A percentile compares a stretch with the other conserved stretches of the same genome.
Conservation (phyloP, 2,888 invertebrate species). For the Cyclophora punctaria region DNA sequence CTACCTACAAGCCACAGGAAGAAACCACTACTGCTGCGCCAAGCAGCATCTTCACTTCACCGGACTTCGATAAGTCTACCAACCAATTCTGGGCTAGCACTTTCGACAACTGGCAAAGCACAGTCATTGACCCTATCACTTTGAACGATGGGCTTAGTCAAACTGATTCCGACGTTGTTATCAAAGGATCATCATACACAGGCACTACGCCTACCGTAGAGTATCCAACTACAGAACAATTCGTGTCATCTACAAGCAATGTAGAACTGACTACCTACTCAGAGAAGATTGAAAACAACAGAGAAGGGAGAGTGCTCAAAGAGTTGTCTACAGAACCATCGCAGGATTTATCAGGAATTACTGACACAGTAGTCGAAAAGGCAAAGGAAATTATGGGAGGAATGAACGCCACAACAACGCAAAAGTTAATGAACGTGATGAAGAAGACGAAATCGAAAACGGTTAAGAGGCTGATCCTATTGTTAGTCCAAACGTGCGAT, state of each 20-base stretch:
- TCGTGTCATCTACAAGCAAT: conserved; percentile 42
- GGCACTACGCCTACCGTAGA: conserved; percentile 41
- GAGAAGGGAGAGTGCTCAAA: conserved; percentile 50
- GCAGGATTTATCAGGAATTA: conserved; percentile 79
- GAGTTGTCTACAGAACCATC: conserved; percentile 62
- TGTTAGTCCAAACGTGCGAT: conserved; percentile 86
- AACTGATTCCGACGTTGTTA: conserved; percentile 33
- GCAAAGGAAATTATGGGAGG: conserved; percentile 85
- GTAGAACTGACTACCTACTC: conserved; percentile 40
- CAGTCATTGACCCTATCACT: conserved; percentile 82
- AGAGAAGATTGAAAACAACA: conserved; percentile 32
- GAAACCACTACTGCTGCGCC: conserved; percentile 43
- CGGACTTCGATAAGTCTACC: conserved; percentile 58
- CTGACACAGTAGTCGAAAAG: conserved; percentile 78
- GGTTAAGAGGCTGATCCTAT: conserved; percentile 81
- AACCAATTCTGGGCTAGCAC: conserved; percentile 66
- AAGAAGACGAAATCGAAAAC: conserved; percentile 86
- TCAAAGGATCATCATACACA: conserved; percentile 15
- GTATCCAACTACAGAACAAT: conserved; percentile 45
- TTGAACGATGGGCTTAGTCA: conserved; percentile 80
- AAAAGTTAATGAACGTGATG: conserved; percentile 86
- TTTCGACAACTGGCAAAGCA: conserved; percentile 78
- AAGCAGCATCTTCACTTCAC: conserved; percentile 52
- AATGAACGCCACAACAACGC: conserved; percentile 83
- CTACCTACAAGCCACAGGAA: conserved; percentile 40